Evolutionary conservation across 2,113 vertebrate genomes (phyloP).

Genomic region (Pelmatolapia mariae): DNA sequence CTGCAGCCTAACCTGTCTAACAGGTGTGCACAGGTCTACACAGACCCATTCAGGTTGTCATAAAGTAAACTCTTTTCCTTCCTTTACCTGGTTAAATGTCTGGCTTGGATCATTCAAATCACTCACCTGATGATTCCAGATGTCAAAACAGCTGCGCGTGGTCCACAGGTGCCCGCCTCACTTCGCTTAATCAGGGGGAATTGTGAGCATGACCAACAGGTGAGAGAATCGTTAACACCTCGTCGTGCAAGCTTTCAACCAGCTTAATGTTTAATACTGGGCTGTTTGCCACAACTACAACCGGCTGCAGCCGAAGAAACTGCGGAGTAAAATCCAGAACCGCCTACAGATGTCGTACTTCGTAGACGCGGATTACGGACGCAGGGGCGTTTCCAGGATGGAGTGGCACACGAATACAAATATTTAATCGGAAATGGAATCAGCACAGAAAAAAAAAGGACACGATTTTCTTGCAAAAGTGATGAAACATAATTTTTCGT

Average conservation of each 20-base stretch:
- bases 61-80: not conserved
- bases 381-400: not conserved
- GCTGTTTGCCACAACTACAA: not conserved
- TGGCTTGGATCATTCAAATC: not conserved
- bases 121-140: not conserved
- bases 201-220: not conserved
- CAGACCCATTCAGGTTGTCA: not conserved
- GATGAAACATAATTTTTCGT: not conserved
- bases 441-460: not conserved
- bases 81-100: not conserved
- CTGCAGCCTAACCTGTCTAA: not conserved
- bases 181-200: not conserved
- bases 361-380: not conserved
- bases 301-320: not conserved
- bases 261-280: not conserved
- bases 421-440: not conserved
- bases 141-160: not conserved
- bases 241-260: not conserved
- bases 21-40: not conserved
- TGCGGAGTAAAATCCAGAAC: not conserved
- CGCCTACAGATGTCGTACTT: not conserved
- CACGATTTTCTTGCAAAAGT: not conserved
- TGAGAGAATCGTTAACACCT: not conserved
- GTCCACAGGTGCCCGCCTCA: not conserved
- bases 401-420: not conserved